phyloP scores from a whole-genome alignment of 2,888 invertebrate species.

The Drosophila ochracea region DNA sequence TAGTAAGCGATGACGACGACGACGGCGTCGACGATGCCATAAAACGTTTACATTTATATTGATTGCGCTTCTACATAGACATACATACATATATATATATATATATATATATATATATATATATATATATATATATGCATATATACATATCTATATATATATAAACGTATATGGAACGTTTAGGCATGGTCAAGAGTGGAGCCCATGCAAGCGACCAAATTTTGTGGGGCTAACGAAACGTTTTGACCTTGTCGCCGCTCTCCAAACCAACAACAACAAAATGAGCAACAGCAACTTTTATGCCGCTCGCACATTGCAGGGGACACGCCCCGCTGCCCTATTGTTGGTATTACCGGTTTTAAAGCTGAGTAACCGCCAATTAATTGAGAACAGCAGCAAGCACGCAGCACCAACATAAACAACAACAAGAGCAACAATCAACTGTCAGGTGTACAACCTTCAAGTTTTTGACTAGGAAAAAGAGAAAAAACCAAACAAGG shows the following conservation, averaged over 20 bases:
- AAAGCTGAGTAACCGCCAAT: constrained; percentile 23
- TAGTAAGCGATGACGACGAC: constrained; percentile 24
- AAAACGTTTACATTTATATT: constrained; percentile 45
- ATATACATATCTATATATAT: not conserved
- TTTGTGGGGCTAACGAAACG: constrained; percentile 48
- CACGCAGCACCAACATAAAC: not conserved
- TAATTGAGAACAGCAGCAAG: constrained; percentile 15
- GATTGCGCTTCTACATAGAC: constrained; percentile 32
- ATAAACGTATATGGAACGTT: not conserved
- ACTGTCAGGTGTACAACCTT: constrained; percentile 23
- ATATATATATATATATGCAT: not conserved
- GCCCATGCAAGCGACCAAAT: constrained; percentile 39
- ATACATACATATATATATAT: not conserved
- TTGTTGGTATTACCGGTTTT: constrained; percentile 32
- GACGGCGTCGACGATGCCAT: constrained; percentile 11
- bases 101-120: not conserved
- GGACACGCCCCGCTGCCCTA: constrained; percentile 10
- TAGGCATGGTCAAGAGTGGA: constrained; percentile 39
- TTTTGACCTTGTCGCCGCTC: constrained; percentile 66
- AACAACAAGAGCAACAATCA: constrained; percentile 4
- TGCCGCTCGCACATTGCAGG: constrained; percentile 14
- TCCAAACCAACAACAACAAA: constrained; percentile 24
- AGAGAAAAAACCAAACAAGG: not conserved
- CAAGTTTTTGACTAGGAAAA: not conserved
- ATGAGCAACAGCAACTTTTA: constrained; percentile 1